phyloP scores from a whole-genome alignment of 2,797 vertebrate genomes.

The Perodicticus potto region DNA sequence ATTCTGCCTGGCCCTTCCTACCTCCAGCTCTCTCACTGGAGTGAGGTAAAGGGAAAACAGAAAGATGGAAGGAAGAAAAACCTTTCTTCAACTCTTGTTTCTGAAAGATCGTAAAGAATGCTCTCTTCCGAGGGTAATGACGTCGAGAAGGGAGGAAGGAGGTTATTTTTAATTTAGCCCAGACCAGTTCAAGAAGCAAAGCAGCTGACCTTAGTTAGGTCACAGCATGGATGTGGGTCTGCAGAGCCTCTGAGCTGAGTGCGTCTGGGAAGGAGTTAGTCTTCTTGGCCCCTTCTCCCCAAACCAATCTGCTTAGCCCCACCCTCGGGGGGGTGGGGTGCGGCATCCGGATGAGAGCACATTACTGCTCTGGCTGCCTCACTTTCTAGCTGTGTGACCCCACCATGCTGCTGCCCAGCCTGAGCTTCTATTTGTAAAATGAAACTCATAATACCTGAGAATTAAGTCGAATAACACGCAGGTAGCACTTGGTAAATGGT shows the following conservation, averaged over 20 bases:
- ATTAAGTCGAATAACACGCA: neutral
- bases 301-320: neutral
- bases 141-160: neutral
- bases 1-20: neutral
- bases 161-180: neutral
- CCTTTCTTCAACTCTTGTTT: neutral
- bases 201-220: neutral
- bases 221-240: neutral
- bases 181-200: neutral
- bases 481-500: neutral
- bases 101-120: neutral
- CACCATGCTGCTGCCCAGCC: no score
- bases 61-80: neutral
- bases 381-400: neutral
- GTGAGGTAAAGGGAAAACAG: neutral
- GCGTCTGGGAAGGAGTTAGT: neutral
- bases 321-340: rapidly evolving
- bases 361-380: neutral
- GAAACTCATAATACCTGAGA: neutral
- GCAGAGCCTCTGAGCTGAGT: neutral
- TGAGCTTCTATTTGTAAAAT: neutral
- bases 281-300: neutral
- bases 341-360: neutral
- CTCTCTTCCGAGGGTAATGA: neutral
- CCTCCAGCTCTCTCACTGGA: neutral